Base-by-base conservation (phyloP, 35 echinoderm and acorn worm species). In the Ptychodera flava region DNA sequence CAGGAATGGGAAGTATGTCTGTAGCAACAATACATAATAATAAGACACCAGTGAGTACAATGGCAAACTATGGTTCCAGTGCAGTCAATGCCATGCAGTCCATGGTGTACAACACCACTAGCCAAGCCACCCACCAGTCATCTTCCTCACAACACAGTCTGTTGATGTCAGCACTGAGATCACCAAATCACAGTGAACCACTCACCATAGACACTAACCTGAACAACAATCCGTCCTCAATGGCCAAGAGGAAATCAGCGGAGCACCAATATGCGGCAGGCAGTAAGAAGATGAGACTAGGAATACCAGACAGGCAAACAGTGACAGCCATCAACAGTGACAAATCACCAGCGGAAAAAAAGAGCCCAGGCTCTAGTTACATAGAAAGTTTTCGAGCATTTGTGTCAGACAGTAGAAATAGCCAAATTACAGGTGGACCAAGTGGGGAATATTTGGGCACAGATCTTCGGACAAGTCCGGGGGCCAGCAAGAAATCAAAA, bases 151-250 rank as follows among this genome's bases (percentile, higher is more conserved):
- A 16, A 90, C 84, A 38, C 94, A 97, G 88, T 77, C 88, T 99
- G 35, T 84, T 99, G 33, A 92, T 99, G 91, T 92, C 90, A 29
- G 96, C 96, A 36, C 88, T 99, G 0, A 90, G 92, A 80, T 92
- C 96, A 22, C 77, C 81, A 36, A 90, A 99, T 64, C 45, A 64
- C 22, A 64, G 45, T 64, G 45, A 64, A 64, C 45, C 45, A 64
- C 45, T 64, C 45, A 64, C 6, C 45, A 64, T 64, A 6, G 45
- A 64, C 45, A 64, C 45, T 64, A n/a, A n/a, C n/a, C n/a, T n/a
- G n/a, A n/a, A n/a, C n/a, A n/a, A n/a, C n/a, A n/a, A n/a, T n/a
- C n/a, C n/a, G n/a, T 64, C 45, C 45, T 12, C 22, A 22, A 64
- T 22, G 6, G 22, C 22, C 6, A 64, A 64, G 22, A 64, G 45